Evolutionary conservation across 2,797 vertebrate species (phyloP).

Genomic region (Pangasius mekongensis): DNA sequence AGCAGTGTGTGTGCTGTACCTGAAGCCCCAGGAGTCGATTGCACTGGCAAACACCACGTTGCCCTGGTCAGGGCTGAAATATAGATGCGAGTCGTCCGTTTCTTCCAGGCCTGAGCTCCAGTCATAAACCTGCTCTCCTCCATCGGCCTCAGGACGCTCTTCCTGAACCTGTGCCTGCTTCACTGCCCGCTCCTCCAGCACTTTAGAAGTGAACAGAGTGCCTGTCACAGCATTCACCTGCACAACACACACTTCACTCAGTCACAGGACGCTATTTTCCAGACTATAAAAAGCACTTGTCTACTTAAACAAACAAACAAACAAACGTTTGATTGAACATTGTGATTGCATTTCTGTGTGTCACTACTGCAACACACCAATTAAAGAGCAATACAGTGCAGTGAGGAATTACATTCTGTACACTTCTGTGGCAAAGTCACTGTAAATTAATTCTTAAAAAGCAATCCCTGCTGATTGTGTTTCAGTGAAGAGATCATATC

Average conservation of each 20-base stretch:
- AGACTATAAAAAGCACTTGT: too few species aligned
- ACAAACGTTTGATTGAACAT: neutral
- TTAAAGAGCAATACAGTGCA: neutral
- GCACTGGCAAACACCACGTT: constrained; percentile 95
- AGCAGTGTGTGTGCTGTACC: constrained; percentile 70
- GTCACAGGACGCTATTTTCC: neutral
- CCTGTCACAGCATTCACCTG: constrained; percentile 96
- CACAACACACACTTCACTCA: constrained; percentile 24
- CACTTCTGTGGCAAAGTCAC: neutral
- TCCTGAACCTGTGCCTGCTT: constrained; percentile 72
- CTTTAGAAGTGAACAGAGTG: constrained; percentile 91
- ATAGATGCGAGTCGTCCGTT: constrained; percentile 90
- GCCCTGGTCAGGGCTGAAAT: constrained; percentile 94
- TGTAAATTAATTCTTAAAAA: neutral
- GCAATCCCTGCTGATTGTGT: neutral
- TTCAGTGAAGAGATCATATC: neutral
- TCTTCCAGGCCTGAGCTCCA: constrained; percentile 93
- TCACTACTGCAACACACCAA: neutral
- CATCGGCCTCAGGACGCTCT: constrained; percentile 36
- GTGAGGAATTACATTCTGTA: neutral
- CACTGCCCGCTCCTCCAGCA: constrained; percentile 91
- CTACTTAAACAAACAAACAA: neutral
- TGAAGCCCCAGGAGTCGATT: constrained; percentile 95
- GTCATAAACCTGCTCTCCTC: constrained; percentile 86
- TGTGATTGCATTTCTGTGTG: neutral